Base-by-base conservation (phyloP, 1,140 invertebrate genomes). In the Grapholita molesta region DNA sequence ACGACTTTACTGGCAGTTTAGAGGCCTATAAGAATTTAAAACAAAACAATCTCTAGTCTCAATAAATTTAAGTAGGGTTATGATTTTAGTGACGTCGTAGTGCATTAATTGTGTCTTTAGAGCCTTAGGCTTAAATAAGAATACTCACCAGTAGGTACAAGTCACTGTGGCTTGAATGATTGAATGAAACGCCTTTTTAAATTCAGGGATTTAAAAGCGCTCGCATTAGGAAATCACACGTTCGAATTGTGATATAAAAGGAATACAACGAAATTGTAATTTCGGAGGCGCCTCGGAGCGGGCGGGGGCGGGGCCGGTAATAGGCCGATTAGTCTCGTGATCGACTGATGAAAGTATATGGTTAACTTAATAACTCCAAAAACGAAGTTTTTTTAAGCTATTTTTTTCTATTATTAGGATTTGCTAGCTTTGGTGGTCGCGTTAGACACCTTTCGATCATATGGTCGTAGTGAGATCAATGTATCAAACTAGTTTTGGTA, bases 351-450 rank as follows among this genome's bases (percentile, higher is more conserved):
- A 76, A 79, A 76, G 73, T 75, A 61, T 69, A 70, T 72, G 72
- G 66, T 74, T 70, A 71, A 66, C 74, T 73, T 79, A 73, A 78
- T 80, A 77, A 74, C 71, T 72, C 53, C 66, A 68, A 78, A 73
- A 79, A 71, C 55, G 57, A 65, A 32, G 65, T 64, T 72, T 76
- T 72, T 75, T 24, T 38, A 12, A 9, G 35, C 28, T 15, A 23
- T 23, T 65, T 65, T 35, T 21, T 32, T 35, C 24, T 70, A 42
- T 53, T 68, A 53, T 64, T 69, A 33, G 18, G 11, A 64, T 38
- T 67, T 30, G 18, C 42, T 18, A 21, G 6, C 15, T 48, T 21
- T 48, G 8, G 42, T 48, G 6, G 18, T 21, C 7, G 42, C 42
- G 15, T 48, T 48, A 48, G 42, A 48, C 8, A 21, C 42, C 8